A percentile compares a stretch with the other conserved stretches of the same genome.
phyloP scores from a whole-genome alignment of 2,113 vertebrate species.

The Uropsilus gracilis region DNA sequence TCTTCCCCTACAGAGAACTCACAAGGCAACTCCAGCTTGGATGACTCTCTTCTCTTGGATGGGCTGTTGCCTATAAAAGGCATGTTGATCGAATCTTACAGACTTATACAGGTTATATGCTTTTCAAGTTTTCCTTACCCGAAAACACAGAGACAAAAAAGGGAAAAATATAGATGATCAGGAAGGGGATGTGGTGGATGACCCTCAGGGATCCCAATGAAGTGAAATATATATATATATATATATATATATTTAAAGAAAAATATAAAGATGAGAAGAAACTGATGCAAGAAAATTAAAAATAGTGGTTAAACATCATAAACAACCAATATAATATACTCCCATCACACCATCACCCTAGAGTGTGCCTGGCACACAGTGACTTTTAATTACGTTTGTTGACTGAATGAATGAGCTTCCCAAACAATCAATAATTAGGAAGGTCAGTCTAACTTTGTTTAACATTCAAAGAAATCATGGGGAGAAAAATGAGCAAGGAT shows the following conservation, averaged over 20 bases:
- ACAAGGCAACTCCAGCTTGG: background rate
- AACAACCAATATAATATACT: background rate
- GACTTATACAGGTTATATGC: rapidly evolving
- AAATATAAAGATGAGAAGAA: background rate
- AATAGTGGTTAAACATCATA: background rate
- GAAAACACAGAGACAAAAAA: background rate
- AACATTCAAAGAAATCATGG: background rate
- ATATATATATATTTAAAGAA: no score
- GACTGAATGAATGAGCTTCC: background rate
- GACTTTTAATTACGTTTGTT: background rate
- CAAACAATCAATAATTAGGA: background rate
- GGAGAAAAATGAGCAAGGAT: background rate
- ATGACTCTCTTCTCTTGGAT: background rate
- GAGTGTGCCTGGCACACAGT: background rate
- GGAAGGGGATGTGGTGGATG: no score
- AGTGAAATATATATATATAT: no score
- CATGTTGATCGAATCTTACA: background rate
- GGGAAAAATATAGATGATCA: no score
- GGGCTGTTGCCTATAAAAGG: background rate
- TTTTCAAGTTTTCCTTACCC: background rate
- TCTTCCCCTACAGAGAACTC: background rate
- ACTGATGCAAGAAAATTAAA: background rate
- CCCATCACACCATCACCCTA: background rate
- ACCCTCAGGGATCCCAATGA: no score
- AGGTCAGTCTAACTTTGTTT: background rate